Conservation (phyloP, 2,888 invertebrate genomes). For the Brachypalpus laphriformis region DNA sequence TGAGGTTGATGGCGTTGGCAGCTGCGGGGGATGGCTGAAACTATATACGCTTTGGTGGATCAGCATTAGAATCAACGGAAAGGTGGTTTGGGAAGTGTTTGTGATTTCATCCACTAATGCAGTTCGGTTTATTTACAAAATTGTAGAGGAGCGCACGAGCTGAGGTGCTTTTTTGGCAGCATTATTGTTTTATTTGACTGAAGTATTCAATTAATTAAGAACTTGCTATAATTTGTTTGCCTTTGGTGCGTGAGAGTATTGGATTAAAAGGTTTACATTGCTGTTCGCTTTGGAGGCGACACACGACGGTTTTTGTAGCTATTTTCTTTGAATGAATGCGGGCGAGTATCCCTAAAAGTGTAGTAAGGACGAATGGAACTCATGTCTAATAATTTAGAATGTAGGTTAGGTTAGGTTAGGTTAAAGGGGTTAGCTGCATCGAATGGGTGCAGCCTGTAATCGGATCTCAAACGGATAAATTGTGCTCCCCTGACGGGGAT, state of each 20-base stretch:
- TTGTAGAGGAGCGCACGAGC: conserved; percentile 22
- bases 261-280: conserved; percentile 24
- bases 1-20: conserved; percentile 37
- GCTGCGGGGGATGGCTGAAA: conserved; percentile 26
- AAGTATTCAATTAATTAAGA: conserved; percentile 68
- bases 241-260: not conserved
- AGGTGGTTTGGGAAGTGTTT: conserved; percentile 20
- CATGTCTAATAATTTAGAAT: too few relatives aligned
- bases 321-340: not conserved
- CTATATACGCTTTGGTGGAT: conserved; percentile 39
- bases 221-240: conserved; percentile 49
- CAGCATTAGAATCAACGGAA: conserved; percentile 43
- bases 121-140: conserved; percentile 34
- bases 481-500: too few relatives aligned
- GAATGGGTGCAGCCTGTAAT: too few relatives aligned
- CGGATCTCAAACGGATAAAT: too few relatives aligned
- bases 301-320: not conserved
- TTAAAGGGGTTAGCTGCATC: too few relatives aligned
- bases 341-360: too few relatives aligned
- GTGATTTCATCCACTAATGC: conserved; percentile 44
- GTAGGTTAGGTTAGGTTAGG: too few relatives aligned
- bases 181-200: conserved; percentile 44
- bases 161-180: conserved; percentile 44
- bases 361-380: too few relatives aligned
- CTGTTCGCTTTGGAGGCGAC: conserved; percentile 22